These are phyloP conservation scores for Stomatorhinus ivindoensis DNA, from an alignment of 2,113 vertebrate genomes.

Conservation along the genomic window DNA sequence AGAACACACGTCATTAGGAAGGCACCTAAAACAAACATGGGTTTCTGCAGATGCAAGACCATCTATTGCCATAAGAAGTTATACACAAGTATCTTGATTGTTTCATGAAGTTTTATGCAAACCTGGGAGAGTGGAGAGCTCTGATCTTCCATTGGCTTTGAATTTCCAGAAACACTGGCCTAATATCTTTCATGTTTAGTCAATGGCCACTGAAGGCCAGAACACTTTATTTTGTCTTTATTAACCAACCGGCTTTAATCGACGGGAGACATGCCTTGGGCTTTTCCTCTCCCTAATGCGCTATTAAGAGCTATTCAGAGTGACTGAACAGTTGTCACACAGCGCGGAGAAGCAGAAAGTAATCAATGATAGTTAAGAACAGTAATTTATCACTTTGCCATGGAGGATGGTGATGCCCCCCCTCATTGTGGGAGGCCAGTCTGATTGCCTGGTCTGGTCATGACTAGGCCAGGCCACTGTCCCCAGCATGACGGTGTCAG, in stretches of 20 bases:
- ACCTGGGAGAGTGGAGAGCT: neutral
- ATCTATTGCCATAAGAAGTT: neutral
- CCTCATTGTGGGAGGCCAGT: constrained; percentile 31
- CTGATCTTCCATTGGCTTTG: neutral
- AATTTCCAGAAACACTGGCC: neutral
- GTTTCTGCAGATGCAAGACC: neutral
- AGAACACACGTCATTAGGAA: neutral
- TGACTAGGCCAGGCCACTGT: constrained; percentile 42
- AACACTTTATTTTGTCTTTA: constrained; percentile 70
- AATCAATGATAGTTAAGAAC: constrained; percentile 96
- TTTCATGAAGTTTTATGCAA: neutral
- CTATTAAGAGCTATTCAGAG: constrained; percentile 82
- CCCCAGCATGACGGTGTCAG: constrained; percentile 17
- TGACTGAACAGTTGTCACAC: constrained; percentile 84
- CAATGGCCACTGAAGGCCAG: constrained; percentile 43
- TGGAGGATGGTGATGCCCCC: constrained; percentile 48
- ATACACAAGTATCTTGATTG: neutral
- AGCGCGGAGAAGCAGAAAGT: constrained; percentile 82
- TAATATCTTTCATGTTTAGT: constrained; percentile 39
- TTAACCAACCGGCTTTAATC: constrained; percentile 69
- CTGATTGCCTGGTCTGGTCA: constrained; percentile 41
- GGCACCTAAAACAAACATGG: neutral
- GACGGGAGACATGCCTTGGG: constrained; percentile 55
- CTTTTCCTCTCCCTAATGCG: constrained; percentile 73
- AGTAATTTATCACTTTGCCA: constrained; percentile 99